These are phyloP conservation scores for Porites rus DNA, from an alignment of 92 coral and sea anemone genomes.

Conservation along the genomic window DNA sequence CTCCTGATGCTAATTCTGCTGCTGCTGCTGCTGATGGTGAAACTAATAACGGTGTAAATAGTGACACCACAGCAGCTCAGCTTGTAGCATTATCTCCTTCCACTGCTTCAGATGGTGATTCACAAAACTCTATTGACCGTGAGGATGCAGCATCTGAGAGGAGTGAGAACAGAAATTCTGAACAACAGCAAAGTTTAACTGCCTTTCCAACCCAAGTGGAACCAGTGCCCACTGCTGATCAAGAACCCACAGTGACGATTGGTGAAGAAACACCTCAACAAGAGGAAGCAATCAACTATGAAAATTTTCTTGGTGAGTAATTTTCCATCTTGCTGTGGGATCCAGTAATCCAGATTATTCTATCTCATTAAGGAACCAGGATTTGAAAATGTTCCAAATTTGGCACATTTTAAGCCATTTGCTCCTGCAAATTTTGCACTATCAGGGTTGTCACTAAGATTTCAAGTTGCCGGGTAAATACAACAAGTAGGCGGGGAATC, in stretches of 20 bases:
- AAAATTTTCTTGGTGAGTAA: not conserved
- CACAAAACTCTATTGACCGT: not conserved
- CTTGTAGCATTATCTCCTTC: too few species aligned
- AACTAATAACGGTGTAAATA: not conserved
- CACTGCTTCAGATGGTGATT: not conserved
- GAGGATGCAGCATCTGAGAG: not conserved
- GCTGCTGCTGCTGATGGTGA: not conserved
- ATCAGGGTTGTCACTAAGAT: too few species aligned
- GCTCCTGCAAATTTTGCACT: too few species aligned
- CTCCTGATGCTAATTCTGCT: not conserved
- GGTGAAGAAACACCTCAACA: not conserved
- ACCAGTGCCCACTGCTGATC: not conserved
- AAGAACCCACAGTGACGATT: not conserved
- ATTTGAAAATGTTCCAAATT: too few species aligned
- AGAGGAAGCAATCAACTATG: not conserved
- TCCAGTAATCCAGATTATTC: too few species aligned
- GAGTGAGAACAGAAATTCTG: not conserved
- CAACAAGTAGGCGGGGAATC: too few species aligned
- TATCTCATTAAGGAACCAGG: too few species aligned
- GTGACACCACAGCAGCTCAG: not conserved
- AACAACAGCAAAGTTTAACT: slow-evolving; percentile 18
- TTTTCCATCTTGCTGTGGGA: not conserved
- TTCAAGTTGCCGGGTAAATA: too few species aligned
- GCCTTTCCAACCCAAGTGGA: slow-evolving; percentile 24
- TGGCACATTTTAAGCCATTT: too few species aligned